Evolutionary conservation across 64 coral and sea anemone genomes (phyloP), one percentile per base, ranked within the genome.

Genomic region (Catalaphyllia jardinei): DNA sequence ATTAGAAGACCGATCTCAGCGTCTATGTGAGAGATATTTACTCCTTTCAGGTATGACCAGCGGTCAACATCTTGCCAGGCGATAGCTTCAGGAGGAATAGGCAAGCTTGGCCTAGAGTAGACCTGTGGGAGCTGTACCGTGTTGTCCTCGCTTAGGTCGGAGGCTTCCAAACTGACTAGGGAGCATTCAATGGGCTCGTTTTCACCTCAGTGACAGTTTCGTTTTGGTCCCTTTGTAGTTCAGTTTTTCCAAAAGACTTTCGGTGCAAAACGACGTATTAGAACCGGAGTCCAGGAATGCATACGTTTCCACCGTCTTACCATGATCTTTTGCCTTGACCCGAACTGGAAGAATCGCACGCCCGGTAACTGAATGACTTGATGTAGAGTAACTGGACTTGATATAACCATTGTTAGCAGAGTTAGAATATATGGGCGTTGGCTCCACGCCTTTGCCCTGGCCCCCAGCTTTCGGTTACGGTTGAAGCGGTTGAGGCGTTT

Each of bases 161-260:
- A 91, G 82, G 73, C 71, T 30, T 91, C 71, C 71, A 91, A 84
- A 75, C 79, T 82, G 29, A 84, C 78, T 10, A 74, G 55, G 24
- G 29, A 65, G 60, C 81, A 86, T 30, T 92, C 39, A 24, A 9
- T 69, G 18, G 51, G 29, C 4, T 86, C 25, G 31, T 77, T 38
- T 76, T 92, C 81, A 11, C 71, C 73, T 11, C 78, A 92, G 82
- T 27, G 90, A 67, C 62, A 86, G 61, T 25, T 61, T 86, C 15
- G 90, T 78, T 49, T 67, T 30, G 18, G 76, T 86, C 31, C 90
- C 82, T 24, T 86, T 65, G 57, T 29, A 24, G 61, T 67, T 49
- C 24, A 88, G 87, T 60, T 76, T 60, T 17, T 88, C 35, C 6
- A 78, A 19, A 14, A 77, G 61, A 20, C 7, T 65, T 76, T 35